These are phyloP conservation scores for Morpho deidamia DNA, from an alignment of 2,888 invertebrate species.

Conservation along the genomic window DNA sequence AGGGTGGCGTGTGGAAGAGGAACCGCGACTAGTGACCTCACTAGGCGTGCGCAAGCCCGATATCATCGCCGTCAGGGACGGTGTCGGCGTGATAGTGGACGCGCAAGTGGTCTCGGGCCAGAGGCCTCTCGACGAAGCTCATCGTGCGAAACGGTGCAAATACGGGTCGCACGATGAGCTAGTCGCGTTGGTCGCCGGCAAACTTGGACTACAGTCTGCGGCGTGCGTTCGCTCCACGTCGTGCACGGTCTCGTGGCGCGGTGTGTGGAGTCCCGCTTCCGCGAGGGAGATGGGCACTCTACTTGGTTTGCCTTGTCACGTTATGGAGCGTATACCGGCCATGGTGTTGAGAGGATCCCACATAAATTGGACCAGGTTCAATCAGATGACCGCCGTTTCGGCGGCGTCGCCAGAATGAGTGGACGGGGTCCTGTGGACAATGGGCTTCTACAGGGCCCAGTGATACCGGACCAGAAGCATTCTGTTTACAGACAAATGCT, in stretches of 20 bases:
- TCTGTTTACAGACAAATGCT: neutral
- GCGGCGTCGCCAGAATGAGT: too few relatives aligned
- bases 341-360: conserved; percentile 19
- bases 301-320: conserved; percentile 1
- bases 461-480: neutral
- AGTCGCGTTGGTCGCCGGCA: conserved; percentile 22
- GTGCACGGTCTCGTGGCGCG: conserved; percentile 28
- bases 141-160: conserved; percentile 29
- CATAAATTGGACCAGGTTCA: conserved; percentile 23
- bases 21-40: neutral
- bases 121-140: conserved; percentile 26
- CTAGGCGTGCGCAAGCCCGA: neutral
- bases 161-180: conserved; percentile 29
- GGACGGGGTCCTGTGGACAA: too few relatives aligned
- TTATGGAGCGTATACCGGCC: neutral
- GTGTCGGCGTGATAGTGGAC: conserved; percentile 33
- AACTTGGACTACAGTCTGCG: conserved; percentile 23
- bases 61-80: neutral
- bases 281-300: conserved; percentile 12
- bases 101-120: conserved; percentile 40
- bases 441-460: too few relatives aligned
- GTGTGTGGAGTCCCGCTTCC: conserved; percentile 25
- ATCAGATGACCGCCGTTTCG: neutral
- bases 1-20: conserved; percentile 17
- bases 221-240: conserved; percentile 19